Base-by-base conservation (phyloP, 2,888 invertebrate genomes). In the Morpho deidamia region DNA sequence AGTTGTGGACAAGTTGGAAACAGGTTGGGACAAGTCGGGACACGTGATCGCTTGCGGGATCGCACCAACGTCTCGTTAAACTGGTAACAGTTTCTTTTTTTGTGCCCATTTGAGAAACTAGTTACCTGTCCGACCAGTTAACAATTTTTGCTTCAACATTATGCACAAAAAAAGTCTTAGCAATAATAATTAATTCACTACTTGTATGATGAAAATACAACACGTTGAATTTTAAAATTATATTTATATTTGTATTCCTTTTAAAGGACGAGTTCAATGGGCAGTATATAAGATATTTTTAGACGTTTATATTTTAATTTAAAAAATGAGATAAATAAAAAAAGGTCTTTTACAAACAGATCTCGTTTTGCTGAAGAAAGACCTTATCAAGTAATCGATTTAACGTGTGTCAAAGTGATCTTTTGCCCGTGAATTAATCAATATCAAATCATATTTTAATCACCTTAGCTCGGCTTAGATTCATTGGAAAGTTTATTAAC, bases 11-110 rank as follows among this genome's bases (percentile, higher is more conserved):
- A 55, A 64, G 60, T 66, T 62, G 55, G 23, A 55, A 62, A 64
- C 70, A 64, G 66, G 72, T 71, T 56, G 55, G 51, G 64, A 70
- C 74, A 60, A 47, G 72, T 68, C 59, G 51, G 58, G 61, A 53
- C 64, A 40, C 46, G 50, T 32, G 43, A 43, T 23, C 32, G 43
- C 48, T 53, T 39, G 53, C 48, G 55, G 58, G 58, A 54, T 52
- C 57, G 11, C 42, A 56, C 58, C 56, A 41, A 59, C 32, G 11
- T 47, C 52, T 56, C 56, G 61, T 58, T 35, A 40, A 39, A 53
- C 48, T 40, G 44, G 53, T 53, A 44, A 52, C 11, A 34, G 35
- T 49, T 49, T 48, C 48, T 53, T 53, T 53, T 51, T 53, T 44
- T 47, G 9, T 32, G 37, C 9, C 32, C 8, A 23, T 40, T 40